A percentile compares a stretch with the other conserved stretches of the same genome.
phyloP scores from a whole-genome alignment of 2,888 invertebrate genomes.

The Mythimna loreyi region DNA sequence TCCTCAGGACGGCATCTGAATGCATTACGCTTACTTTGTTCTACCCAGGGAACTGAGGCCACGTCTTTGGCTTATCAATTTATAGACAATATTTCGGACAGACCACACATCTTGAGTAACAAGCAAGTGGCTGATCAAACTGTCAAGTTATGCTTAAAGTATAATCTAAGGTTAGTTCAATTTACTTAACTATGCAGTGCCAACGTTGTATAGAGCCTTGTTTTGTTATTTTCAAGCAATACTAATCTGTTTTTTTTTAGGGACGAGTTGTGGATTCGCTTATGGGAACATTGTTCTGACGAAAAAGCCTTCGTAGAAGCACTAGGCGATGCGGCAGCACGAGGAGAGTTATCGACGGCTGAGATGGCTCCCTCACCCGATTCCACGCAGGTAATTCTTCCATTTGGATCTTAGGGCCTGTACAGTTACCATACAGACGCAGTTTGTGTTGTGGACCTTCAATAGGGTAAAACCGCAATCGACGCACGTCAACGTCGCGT shows the following conservation, averaged over 20 bases:
- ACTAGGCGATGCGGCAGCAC: constrained; percentile 92
- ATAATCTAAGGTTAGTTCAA: constrained; percentile 77
- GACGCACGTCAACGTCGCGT: too few species aligned
- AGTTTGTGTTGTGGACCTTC: too few species aligned
- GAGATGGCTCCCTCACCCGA: constrained; percentile 89
- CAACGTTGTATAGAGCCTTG: background rate
- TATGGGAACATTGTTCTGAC: constrained; percentile 87
- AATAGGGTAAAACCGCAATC: too few species aligned
- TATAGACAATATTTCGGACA: constrained; percentile 76
- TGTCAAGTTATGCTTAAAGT: constrained; percentile 82
- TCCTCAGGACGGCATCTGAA: constrained; percentile 90
- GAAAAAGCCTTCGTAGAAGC: constrained; percentile 91
- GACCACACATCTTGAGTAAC: constrained; percentile 78
- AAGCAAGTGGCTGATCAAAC: constrained; percentile 82
- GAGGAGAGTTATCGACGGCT: constrained; percentile 91
- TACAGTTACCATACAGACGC: too few species aligned
- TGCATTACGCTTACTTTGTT: constrained; percentile 81
- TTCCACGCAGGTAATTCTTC: constrained; percentile 86
- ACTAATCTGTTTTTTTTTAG: constrained; percentile 66
- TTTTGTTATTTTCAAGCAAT: constrained; percentile 14
- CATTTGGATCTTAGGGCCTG: constrained; percentile 6
- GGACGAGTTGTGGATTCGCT: constrained; percentile 82
- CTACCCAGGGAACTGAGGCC: constrained; percentile 76
- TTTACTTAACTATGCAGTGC: background rate
- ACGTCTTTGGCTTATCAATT: constrained; percentile 75